Base-by-base conservation (phyloP, 2,113 vertebrate species). In the Hydrolagus affinis region DNA sequence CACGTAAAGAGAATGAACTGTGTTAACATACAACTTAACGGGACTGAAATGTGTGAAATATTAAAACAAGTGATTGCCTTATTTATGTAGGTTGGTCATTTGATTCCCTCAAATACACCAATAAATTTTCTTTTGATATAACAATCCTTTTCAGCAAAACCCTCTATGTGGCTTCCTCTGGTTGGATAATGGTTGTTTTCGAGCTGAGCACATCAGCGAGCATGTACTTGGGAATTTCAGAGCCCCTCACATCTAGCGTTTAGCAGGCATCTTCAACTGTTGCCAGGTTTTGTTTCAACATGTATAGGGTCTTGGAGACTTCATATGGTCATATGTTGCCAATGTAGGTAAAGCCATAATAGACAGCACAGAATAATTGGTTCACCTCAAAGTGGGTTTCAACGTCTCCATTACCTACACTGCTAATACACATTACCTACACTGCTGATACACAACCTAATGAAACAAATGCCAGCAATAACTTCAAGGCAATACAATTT, bases 231-330 rank as follows among this genome's bases (percentile, higher is more conserved):
- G 97, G 97, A 86, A 99, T 98, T 91, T 99, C 98, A 0, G 97
- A 99, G 19, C 98, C 97, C 11, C 97, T 94, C 68, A 99, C 97
- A 21, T 92, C 94, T 25, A 99, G 91, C 0, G 96, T 91, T 75
- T 98, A 99, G 89, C 98, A 99, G 72, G 97, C 98, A 62, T 97
- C 98, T 91, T 99, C 98, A 83, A 98, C 97, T 88, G 99, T 99
- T 21, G 94, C 94, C 87, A 99, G 91, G 85, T 97, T 99, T 92
- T 99, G 97, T 11, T 96, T 95, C 88, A 99, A 94, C 2, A 95
- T 96, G 83, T 98, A 96, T 75, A 98, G 92, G 90, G 99, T 99
- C 92, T 98, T 97, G 4, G 97, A 98, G 60, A 99, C 96, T 92
- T 99, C 97, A 0, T 98, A 98, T 0, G 98, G 97, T 28, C 98